Percentiles rank a stretch among this genome's conserved stretches.
phyloP scores from a whole-genome alignment of 2,888 invertebrate genomes.

The Ochropleura leucogaster region DNA sequence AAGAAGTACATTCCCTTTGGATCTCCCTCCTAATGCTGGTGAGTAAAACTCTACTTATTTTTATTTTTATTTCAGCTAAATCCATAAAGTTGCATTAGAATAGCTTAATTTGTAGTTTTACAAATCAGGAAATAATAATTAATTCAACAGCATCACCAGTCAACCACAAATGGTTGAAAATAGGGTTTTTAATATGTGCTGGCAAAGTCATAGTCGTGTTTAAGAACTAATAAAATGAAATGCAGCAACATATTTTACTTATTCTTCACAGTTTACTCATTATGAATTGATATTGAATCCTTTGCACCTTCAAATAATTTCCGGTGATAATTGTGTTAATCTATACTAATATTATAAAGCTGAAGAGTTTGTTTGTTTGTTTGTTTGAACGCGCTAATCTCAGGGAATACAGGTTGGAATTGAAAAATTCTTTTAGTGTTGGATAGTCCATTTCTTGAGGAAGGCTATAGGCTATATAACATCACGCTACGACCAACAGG shows the following conservation, averaged over 20 bases:
- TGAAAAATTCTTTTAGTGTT: too few species aligned
- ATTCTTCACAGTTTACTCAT: background rate
- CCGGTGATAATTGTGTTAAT: background rate
- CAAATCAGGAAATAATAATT: background rate
- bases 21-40: slow-evolving; percentile 88
- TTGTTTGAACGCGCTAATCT: too few species aligned
- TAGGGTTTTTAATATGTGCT: background rate
- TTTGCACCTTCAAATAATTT: background rate
- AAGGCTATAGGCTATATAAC: too few species aligned
- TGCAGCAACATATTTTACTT: background rate
- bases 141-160: background rate
- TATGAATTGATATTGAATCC: slow-evolving; percentile 17
- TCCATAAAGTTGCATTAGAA: background rate
- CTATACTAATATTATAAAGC: too few species aligned
- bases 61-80: background rate
- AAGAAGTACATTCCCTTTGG: slow-evolving; percentile 84
- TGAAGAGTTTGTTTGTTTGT: too few species aligned
- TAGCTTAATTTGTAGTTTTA: background rate
- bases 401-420: too few species aligned
- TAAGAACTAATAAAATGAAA: background rate
- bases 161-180: background rate
- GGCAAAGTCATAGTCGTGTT: too few species aligned
- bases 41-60: slow-evolving; percentile 49
- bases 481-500: too few species aligned
- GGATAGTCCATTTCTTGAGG: too few species aligned